phyloP scores from a whole-genome alignment of 1,140 invertebrate species.

The Drosophila nasuta region DNA sequence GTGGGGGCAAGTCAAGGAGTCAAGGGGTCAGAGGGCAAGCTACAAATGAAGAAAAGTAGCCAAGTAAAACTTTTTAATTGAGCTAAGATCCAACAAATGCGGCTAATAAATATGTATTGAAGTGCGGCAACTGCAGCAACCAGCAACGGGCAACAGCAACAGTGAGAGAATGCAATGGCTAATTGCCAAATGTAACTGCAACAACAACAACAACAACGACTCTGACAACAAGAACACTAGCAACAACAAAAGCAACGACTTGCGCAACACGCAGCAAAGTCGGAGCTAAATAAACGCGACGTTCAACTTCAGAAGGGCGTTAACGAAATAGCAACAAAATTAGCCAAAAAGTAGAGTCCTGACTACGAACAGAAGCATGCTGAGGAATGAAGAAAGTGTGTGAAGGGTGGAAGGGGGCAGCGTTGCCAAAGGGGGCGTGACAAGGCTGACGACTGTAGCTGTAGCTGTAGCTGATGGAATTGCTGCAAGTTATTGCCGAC shows the following conservation, averaged over 20 bases:
- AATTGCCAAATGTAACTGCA: constrained; percentile 77
- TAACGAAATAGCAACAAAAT: constrained; percentile 78
- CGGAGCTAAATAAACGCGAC: constrained; percentile 68
- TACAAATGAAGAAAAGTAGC: constrained; percentile 80
- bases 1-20: constrained; percentile 33
- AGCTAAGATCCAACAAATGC: constrained; percentile 82
- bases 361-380: constrained; percentile 5
- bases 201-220: constrained; percentile 28
- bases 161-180: constrained; percentile 65
- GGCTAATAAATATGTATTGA: constrained; percentile 83
- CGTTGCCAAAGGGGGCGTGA: constrained; percentile 7
- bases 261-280: constrained; percentile 23
- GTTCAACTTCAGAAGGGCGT: constrained; percentile 73
- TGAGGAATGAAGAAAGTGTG: background rate
- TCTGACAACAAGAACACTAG: background rate
- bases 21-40: constrained; percentile 54
- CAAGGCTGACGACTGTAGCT: constrained; percentile 38
- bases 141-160: background rate
- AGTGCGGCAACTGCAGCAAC: constrained; percentile 39
- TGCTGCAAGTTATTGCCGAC: constrained; percentile 78
- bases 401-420: constrained; percentile 5
- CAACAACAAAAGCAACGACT: constrained; percentile 16
- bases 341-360: constrained; percentile 76
- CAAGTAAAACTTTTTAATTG: constrained; percentile 81
- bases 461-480: constrained; percentile 61